Evolutionary conservation across 2,113 vertebrate genomes (phyloP).

Genomic region (Clarias magur): DNA sequence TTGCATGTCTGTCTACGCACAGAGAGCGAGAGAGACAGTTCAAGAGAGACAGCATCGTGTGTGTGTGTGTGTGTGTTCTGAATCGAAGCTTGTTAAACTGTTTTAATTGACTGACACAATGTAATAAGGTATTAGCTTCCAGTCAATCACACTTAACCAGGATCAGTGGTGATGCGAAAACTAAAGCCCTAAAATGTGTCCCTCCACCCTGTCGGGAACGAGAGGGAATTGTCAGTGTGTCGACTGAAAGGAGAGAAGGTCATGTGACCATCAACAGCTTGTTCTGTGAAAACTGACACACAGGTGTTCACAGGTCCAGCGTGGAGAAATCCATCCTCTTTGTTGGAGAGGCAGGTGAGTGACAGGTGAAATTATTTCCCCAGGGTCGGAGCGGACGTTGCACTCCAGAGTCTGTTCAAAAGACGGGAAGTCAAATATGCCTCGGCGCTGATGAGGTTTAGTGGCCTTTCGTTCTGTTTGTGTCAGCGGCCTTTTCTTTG

Average conservation of each 20-base stretch:
- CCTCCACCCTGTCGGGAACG: not conserved
- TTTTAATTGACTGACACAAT: constrained; percentile 42
- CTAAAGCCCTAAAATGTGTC: constrained; percentile 49
- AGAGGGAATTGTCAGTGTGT: constrained; percentile 5
- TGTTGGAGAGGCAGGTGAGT: not conserved
- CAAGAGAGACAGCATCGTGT: not conserved
- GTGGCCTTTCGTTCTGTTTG: not conserved
- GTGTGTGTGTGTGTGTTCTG: not conserved
- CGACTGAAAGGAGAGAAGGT: constrained; percentile 12
- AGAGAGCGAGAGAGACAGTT: not conserved
- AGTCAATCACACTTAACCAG: constrained; percentile 66
- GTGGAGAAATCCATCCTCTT: not conserved
- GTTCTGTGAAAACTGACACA: not conserved
- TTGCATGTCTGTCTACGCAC: too few relatives aligned
- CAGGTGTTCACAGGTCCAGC: not conserved
- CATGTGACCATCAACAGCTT: constrained; percentile 13
- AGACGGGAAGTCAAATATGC: not conserved
- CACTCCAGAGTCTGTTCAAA: not conserved
- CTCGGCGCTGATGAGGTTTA: not conserved
- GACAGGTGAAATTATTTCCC: not conserved
- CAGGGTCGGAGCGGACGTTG: not conserved
- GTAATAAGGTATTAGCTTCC: constrained; percentile 58
- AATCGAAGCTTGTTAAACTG: constrained; percentile 63
- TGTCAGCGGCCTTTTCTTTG: not conserved
- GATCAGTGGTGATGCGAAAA: constrained; percentile 64